Evolutionary conservation across 2,113 vertebrate species (phyloP).

Genomic region (Oryzias melastigma): DNA sequence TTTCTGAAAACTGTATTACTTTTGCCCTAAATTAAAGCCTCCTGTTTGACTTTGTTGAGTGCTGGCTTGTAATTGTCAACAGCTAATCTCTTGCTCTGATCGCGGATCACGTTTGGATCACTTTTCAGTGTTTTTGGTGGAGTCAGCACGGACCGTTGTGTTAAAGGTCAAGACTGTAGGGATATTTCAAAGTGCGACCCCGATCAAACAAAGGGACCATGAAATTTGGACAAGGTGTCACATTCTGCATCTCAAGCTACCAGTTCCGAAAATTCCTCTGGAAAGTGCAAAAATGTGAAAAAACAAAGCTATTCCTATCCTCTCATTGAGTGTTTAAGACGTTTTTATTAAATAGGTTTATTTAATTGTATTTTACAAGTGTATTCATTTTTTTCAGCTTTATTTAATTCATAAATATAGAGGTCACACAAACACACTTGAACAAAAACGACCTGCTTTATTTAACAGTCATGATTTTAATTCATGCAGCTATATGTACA

Average conservation of each 20-base stretch:
- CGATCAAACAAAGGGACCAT: slow-evolving; percentile 50
- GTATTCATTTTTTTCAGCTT: no score
- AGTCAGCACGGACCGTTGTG: slow-evolving; percentile 30
- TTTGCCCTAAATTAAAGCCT: slow-evolving; percentile 22
- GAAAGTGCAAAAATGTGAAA: no score
- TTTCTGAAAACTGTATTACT: slow-evolving; percentile 2
- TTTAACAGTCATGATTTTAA: no score
- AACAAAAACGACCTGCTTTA: no score
- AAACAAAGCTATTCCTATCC: no score
- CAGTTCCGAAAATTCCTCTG: no score
- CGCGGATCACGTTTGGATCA: slow-evolving; percentile 37
- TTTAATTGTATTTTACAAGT: no score
- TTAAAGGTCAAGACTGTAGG: slow-evolving; percentile 46
- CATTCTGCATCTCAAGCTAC: slow-evolving; percentile 29
- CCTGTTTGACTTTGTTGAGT: slow-evolving; percentile 11
- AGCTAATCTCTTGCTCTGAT: slow-evolving; percentile 24
- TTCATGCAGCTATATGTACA: no score
- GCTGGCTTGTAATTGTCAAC: slow-evolving; percentile 7
- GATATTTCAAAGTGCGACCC: slow-evolving; percentile 53
- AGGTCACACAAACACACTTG: no score
- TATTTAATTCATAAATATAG: no score
- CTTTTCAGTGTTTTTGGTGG: slow-evolving; percentile 36
- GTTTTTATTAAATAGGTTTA: no score
- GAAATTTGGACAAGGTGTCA: slow-evolving; percentile 65
- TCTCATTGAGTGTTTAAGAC: no score